These are phyloP conservation scores for Botia almorhae DNA, from an alignment of 2,797 vertebrate genomes.

Conservation along the genomic window DNA sequence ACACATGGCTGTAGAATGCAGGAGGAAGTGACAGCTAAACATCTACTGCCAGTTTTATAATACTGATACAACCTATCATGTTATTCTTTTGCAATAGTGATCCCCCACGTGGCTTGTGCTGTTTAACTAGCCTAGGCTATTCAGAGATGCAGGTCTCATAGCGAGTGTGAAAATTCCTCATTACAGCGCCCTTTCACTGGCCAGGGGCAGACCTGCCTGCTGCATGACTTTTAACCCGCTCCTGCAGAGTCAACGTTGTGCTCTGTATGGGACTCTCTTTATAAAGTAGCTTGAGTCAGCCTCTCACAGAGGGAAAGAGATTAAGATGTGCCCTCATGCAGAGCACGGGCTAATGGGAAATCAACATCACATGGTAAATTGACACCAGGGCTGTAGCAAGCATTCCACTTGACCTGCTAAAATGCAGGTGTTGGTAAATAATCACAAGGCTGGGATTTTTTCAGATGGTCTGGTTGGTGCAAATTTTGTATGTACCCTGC, in stretches of 20 bases:
- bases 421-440: slow-evolving; percentile 6
- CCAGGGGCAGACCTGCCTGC: slow-evolving; percentile 51
- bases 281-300: slow-evolving; percentile 12
- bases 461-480: neutral
- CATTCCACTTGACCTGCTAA: slow-evolving; percentile 3
- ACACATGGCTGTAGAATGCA: slow-evolving; percentile 16
- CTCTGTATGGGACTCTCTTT: slow-evolving; percentile 31
- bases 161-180: slow-evolving; percentile 65
- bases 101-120: slow-evolving; percentile 22
- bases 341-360: slow-evolving; percentile 16
- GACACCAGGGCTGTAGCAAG: neutral
- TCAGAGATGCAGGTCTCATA: slow-evolving; percentile 60
- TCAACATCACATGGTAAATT: slow-evolving; percentile 20
- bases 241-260: slow-evolving; percentile 54
- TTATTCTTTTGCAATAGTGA: slow-evolving; percentile 22
- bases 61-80: slow-evolving; percentile 46
- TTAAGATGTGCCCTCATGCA: slow-evolving; percentile 21
- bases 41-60: slow-evolving; percentile 27
- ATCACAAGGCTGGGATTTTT: neutral
- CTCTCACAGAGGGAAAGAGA: slow-evolving; percentile 8
- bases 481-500: too few relatives aligned
- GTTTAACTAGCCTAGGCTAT: slow-evolving; percentile 52
- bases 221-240: slow-evolving; percentile 47
- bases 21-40: slow-evolving; percentile 34
- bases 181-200: slow-evolving; percentile 57